Conservation (phyloP, 2,113 vertebrate genomes). For the Cairina moschata region DNA sequence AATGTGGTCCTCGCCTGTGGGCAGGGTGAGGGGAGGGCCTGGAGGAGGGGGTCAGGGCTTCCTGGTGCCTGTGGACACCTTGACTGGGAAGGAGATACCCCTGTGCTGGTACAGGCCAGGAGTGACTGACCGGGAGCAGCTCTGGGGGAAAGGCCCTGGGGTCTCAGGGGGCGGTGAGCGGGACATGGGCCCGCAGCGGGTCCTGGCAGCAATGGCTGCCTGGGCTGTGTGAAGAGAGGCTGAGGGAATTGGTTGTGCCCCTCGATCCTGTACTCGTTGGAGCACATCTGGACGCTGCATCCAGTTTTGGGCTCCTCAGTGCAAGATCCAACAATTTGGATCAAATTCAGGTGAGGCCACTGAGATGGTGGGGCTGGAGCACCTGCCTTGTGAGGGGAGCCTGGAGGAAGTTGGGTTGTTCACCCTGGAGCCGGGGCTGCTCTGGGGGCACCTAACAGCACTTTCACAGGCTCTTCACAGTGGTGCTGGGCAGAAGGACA, state of each 20-base stretch:
- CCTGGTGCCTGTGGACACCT: background rate
- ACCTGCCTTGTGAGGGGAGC: background rate
- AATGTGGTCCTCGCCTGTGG: background rate
- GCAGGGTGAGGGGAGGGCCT: too few species aligned
- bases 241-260: fast-evolving
- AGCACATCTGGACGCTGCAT: background rate
- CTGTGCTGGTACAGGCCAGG: background rate
- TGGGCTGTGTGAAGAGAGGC: background rate
- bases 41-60: background rate
- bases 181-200: background rate
- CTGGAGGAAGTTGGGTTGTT: background rate
- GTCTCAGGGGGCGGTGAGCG: background rate
- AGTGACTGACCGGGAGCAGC: background rate
- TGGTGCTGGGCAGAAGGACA: background rate
- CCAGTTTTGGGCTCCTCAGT: background rate
- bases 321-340: background rate
- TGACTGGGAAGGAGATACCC: background rate
- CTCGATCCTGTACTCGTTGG: background rate
- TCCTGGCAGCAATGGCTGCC: background rate
- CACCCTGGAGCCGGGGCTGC: background rate
- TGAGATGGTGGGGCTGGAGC: background rate
- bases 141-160: fast-evolving
- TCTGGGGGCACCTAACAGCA: fast-evolving
- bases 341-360: background rate
- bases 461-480: background rate